phyloP scores from a whole-genome alignment of 1,140 invertebrate species.

The Octopus sinensis region DNA sequence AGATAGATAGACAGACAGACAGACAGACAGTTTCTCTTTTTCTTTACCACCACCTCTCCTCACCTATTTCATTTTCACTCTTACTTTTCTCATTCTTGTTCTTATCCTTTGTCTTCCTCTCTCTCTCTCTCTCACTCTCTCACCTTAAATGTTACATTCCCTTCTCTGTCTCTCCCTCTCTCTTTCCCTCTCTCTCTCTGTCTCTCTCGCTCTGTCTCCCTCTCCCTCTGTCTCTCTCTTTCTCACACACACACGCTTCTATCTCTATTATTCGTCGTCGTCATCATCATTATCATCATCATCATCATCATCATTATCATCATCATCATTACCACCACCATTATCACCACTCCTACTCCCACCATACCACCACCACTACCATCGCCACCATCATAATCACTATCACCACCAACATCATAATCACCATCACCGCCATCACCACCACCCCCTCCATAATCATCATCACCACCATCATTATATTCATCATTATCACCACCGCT shows the following conservation, averaged over 20 bases:
- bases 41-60: constrained; percentile 14
- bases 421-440: no score
- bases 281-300: not conserved
- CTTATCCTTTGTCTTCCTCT: constrained; percentile 14
- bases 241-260: not conserved
- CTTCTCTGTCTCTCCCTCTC: constrained; percentile 10
- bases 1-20: not conserved
- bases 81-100: not conserved
- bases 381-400: no score
- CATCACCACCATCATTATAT: no score
- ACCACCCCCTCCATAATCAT: no score
- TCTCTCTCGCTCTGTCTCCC: not conserved
- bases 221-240: constrained; percentile 1
- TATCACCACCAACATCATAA: no score
- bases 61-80: constrained; percentile 14
- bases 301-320: not conserved
- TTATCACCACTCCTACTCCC: no score
- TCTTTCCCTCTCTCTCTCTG: not conserved
- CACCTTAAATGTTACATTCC: not conserved
- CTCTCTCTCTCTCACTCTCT: constrained; percentile 16
- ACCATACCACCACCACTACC: no score
- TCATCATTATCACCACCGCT: no score
- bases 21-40: constrained; percentile 15
- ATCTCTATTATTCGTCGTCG: not conserved
- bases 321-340: no score